Evolutionary conservation across 2,888 invertebrate genomes (phyloP).

Genomic region (Andrena bucephala): DNA sequence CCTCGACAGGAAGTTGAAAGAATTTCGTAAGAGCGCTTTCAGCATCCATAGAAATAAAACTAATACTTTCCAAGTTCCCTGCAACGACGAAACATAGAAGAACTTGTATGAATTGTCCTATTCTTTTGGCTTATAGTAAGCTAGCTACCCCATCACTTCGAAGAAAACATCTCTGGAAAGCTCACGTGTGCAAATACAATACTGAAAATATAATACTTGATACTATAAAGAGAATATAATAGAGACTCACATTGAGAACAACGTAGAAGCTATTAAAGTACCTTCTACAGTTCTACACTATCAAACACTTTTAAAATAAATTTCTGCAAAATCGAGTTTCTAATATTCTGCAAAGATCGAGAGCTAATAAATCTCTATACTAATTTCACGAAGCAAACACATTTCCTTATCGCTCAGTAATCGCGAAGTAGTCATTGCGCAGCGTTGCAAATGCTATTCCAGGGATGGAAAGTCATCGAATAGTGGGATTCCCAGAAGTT

Average conservation of each 20-base stretch:
- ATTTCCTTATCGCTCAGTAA: background rate
- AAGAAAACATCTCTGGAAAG: too few relatives aligned
- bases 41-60: conserved; percentile 8
- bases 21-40: conserved; percentile 11
- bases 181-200: too few relatives aligned
- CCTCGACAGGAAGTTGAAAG: background rate
- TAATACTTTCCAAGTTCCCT: background rate
- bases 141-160: too few relatives aligned
- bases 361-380: background rate
- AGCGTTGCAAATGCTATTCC: conserved; percentile 1
- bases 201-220: too few relatives aligned
- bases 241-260: too few relatives aligned
- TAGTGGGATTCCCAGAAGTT: conserved; percentile 34
- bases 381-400: background rate
- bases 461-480: background rate
- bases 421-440: background rate
- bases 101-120: too few relatives aligned
- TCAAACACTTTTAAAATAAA: background rate
- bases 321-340: background rate
- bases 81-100: background rate
- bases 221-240: too few relatives aligned
- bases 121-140: too few relatives aligned
- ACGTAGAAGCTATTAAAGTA: too few relatives aligned
- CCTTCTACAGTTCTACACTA: too few relatives aligned
- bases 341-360: background rate